Evolutionary conservation across 2,888 invertebrate species (phyloP), one percentile per base, ranked within the genome.

Genomic region (Isoperla grammatica): DNA sequence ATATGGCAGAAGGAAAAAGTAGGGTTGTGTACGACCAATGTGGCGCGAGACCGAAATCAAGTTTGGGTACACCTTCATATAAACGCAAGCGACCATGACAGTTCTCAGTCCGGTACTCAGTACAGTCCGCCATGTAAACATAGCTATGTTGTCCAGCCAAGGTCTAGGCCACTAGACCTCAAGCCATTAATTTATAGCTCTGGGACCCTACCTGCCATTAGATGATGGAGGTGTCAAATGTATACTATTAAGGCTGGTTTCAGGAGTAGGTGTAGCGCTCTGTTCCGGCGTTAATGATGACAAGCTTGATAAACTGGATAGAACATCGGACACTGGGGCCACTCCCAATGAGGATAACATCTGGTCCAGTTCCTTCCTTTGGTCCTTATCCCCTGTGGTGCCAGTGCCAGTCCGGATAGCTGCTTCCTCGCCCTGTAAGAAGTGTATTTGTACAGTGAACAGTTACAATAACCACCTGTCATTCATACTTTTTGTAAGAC

Each of bases 271-370:
- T 86, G 56, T 53, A 68, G 84, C 83, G 55, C 88, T 90, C 70
- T 87, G 86, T 66, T 90, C 90, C 1, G 90, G 89, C 12, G 90
- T 87, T 49, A 87, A 75, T 9, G 90, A 90, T 67, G 88, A 87
- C 73, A 87, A 85, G 65, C 88, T 90, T 0, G 90, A 89, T 45
- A 91, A 80, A 59, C 90, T 90, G 1, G 90, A 90, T 54, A 90
- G 75, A 5, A 91, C 89, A 74, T 91, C 91, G 69, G 90, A 90
- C 22, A 92, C 88, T 0, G 93, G 90, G 2, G 91, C 90, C 67
- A 94, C 90, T 49, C 92, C 93, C 56, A 93, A 76, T 1, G 90
- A 90, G 1, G 88, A 87, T 43, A 94, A 80, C 86, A 93, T 87
- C 71, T 91, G 90, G 75, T 94, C 92, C 61, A 93, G 74, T 72